Percentiles rank a stretch among this genome's conserved stretches.
phyloP scores from a whole-genome alignment of 1,140 invertebrate species.

The Sycophila sp. region DNA sequence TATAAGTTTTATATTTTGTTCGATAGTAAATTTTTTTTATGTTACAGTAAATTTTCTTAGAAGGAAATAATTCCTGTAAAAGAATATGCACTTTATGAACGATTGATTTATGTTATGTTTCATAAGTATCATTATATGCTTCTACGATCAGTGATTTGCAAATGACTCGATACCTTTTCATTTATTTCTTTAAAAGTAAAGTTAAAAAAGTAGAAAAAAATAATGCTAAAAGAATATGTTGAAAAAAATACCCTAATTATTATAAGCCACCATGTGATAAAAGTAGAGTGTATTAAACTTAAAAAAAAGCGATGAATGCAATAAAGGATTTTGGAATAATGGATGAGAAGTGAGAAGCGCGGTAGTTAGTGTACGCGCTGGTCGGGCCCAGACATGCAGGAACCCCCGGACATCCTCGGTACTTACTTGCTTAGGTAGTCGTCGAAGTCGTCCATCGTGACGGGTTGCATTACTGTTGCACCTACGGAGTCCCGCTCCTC shows the following conservation, averaged over 20 bases:
- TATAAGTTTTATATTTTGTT: neutral
- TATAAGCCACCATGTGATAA: no score
- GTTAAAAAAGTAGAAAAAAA: no score
- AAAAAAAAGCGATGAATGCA: no score
- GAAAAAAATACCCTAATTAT: no score
- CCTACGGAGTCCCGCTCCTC: slow-evolving; percentile 83
- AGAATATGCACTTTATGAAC: no score
- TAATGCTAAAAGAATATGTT: no score
- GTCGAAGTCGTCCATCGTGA: slow-evolving; percentile 88
- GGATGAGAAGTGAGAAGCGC: no score
- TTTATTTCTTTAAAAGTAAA: neutral
- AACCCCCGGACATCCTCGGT: slow-evolving; percentile 28
- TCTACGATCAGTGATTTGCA: neutral
- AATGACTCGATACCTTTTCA: neutral
- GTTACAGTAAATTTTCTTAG: no score
- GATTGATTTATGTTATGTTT: neutral
- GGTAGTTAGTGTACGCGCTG: slow-evolving; percentile 51
- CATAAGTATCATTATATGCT: neutral
- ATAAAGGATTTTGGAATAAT: no score
- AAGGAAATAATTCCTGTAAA: no score
- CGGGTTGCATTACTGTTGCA: slow-evolving; percentile 83
- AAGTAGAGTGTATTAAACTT: no score
- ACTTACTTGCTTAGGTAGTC: slow-evolving; percentile 84
- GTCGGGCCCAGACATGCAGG: slow-evolving; percentile 59
- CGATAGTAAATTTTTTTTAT: no score